These are phyloP conservation scores for Zelostemma sp. DNA, from an alignment of 1,140 invertebrate species.

Conservation along the genomic window DNA sequence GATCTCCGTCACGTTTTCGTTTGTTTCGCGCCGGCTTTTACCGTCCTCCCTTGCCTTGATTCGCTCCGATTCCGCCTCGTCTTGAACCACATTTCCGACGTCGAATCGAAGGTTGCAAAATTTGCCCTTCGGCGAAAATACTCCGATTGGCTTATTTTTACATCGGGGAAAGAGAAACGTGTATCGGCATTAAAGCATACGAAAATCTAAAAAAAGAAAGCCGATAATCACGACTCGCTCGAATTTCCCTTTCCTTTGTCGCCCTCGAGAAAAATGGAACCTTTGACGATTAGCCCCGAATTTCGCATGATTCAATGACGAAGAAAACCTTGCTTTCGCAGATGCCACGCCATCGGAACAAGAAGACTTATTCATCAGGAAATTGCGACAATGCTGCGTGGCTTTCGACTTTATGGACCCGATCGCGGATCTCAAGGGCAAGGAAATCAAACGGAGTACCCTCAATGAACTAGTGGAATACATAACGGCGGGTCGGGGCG, in stretches of 20 bases:
- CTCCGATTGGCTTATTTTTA: neutral
- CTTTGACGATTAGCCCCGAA: too few relatives aligned
- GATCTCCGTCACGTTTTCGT: constrained; percentile 21
- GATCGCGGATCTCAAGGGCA: constrained; percentile 96
- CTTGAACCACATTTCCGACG: too few relatives aligned
- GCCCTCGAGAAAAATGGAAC: too few relatives aligned
- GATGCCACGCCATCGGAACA: constrained; percentile 95
- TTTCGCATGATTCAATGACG: too few relatives aligned
- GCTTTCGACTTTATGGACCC: constrained; percentile 99
- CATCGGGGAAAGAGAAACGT: neutral
- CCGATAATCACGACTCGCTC: constrained; percentile 25
- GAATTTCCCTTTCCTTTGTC: too few relatives aligned
- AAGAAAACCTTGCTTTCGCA: constrained; percentile 62
- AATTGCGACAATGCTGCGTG: constrained; percentile 98
- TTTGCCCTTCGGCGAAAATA: neutral
- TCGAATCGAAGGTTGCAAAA: too few relatives aligned
- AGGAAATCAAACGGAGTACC: constrained; percentile 97
- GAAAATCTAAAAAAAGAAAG: constrained; percentile 40
- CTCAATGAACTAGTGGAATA: constrained; percentile 99
- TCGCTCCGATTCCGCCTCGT: too few relatives aligned
- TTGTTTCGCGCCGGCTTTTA: constrained; percentile 11
- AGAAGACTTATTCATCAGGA: constrained; percentile 97
- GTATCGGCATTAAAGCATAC: too few relatives aligned
- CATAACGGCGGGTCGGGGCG: constrained; percentile 92
- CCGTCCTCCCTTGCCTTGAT: constrained; percentile 18